Base-by-base conservation (phyloP, 2,888 invertebrate genomes). In the Himalopsyche japonica region DNA sequence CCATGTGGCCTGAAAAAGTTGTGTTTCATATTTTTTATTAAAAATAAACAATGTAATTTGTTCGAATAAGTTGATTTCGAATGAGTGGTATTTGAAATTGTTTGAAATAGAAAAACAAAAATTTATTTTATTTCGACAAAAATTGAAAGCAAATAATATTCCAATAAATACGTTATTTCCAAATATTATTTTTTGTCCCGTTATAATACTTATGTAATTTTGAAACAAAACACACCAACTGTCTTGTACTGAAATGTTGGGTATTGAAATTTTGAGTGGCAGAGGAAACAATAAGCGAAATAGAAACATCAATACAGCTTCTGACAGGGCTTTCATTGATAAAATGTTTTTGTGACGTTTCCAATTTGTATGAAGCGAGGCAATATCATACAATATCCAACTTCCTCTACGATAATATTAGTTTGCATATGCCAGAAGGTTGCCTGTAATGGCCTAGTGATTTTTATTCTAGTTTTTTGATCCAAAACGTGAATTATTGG, bases 281-380 rank as follows among this genome's bases (percentile, higher is more conserved):
- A 24, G 10, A 10, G 20, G 6, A 57, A 57, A 57, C 57, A 57
- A 57, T 57, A 20, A 57, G 57, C 20, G 24, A 57, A 57, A 57
- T 57, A 57, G 57, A 57, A 57, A 57, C 57, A 57, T 57, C 57
- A 57, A 57, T 57, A 57, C 20, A 57, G 64, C 43, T 24, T 57
- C 57, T 76, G 77, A 76, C 57, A 77, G 64, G 43, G 43, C n/a
- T 24, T 32, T 32, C 82, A 57, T 34, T 57, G 82, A 83, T 80
- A 80, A 70, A 76, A 83, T 48, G 37, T 64, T 37, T 48, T 81
- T 76, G 30, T 84, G 84, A 84, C 84, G 80, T 78, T 84, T 81
- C 80, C 84, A 81, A 84, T 84, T 84, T 81, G 80, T 77, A 77
- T 57, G 32, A 82, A 18, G 80, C 76, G 80, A 80, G 49, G 76